Base-by-base conservation (phyloP, 2,888 invertebrate genomes). In the Teleogryllus oceanicus region DNA sequence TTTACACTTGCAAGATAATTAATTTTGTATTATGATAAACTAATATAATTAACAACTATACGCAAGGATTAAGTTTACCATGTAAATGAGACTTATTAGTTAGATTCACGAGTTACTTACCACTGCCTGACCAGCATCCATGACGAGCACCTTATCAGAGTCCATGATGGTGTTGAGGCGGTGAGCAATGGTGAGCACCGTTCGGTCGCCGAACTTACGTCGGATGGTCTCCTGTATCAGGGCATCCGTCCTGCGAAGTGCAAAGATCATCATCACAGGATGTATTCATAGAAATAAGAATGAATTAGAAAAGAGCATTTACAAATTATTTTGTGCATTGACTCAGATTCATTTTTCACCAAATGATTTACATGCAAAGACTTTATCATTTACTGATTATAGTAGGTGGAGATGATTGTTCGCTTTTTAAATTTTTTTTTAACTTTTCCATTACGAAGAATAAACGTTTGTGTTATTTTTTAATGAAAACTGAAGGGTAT, bases 131-230 rank as follows among this genome's bases (percentile, higher is more conserved):
- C 97, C 97, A 11, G 92, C 90, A 85, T 96, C 94, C 92, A 97
- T 93, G 2, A 97, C 96, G 85, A 97, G 89, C 37, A 93, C 91
- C 87, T 92, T 91, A 88, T 95, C 94, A 0, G 94, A 94, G 87
- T 96, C 95, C 93, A 96, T 95, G 79, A 96, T 93, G 0, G 96
- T 96, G 85, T 96, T 92, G 16, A 96, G 89, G 74, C 96, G 90
- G 87, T 96, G 96, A 37, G 96, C 96, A 78, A 96, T 94, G 0
- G 95, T 96, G 77, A 96, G 89, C 49, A 96, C 95, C 0, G 95
- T 94, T 85, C 95, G 95, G 74, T 91, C 89, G 1, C 89, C 90
- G 85, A 95, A 95, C 85, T 94, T 94, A 77, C 89, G 89, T 82
- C 94, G 89, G 82, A 96, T 95, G 0, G 94, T 94, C 50, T 89